Evolutionary conservation across 2,113 vertebrate species (phyloP), one percentile per base, ranked within the genome.

Genomic region (Strix uralensis): DNA sequence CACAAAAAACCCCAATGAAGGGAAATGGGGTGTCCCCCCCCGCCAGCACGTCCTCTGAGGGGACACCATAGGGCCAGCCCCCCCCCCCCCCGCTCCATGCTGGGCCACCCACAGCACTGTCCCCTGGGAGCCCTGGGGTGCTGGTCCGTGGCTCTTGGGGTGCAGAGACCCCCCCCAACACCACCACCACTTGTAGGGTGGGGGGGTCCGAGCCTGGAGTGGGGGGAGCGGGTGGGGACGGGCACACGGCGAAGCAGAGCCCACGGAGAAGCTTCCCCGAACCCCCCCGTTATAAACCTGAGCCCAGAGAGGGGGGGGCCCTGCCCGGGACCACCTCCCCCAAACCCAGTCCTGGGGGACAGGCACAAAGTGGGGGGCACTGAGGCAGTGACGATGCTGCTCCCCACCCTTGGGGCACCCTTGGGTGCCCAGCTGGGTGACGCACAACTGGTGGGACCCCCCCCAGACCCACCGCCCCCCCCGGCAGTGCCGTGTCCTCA

Each of bases 271-370:
- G 79, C 74, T 44, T 44, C 57, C 38, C 7, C 1, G 22, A 16
- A 57, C 38, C 40, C 29, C 67, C 34, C 13, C 0, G 3, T 78
- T 91, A 89, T 91, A 96, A 95, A 96, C 88, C 88, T 89, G 88
- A 80, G 75, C 51, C 16, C 44, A 44, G 44, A 44, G 44, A 44
- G 44, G 44, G 44, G 44, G 44, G 44, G 44, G 44, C 44, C 44
- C 44, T 44, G 15, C 44, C 44, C 44, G 7, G 44, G 44, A 44
- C 44, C 15, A 44, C 16, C 44, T 16, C 42, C 38, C 9, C 3
- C 5, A 3, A 27, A 65, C 29, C 40, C 16, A 2, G 14, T 62
- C 26, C 51, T 3, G 2, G 19, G 32, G 46, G 57, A 29, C 11
- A 7, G 38, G 5, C 11, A 17, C 11, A 25, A 11, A 5, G 23